Conservation (phyloP, 2,113 vertebrate species). For the Tursiops truncatus region DNA sequence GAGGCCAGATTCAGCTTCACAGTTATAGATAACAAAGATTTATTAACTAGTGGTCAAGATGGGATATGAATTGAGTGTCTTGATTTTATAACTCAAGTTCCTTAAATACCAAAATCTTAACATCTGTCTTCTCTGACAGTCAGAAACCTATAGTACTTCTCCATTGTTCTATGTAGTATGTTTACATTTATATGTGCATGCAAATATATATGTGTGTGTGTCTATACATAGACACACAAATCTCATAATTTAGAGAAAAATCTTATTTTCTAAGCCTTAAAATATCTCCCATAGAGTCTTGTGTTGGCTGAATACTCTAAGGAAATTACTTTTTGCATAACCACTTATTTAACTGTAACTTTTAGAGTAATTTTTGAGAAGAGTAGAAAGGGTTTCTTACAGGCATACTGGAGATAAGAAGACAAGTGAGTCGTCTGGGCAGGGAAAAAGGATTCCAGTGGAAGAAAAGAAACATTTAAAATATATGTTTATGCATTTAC, state of each 20-base stretch:
- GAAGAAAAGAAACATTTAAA: background rate
- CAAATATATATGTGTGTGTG: background rate
- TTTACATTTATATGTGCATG: background rate
- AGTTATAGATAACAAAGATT: background rate
- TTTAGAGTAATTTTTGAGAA: background rate
- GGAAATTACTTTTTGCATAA: background rate
- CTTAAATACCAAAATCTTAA: background rate
- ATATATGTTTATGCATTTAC: background rate
- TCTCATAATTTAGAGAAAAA: background rate
- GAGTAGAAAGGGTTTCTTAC: background rate
- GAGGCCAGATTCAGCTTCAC: background rate
- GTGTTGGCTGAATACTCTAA: background rate
- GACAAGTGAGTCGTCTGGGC: background rate
- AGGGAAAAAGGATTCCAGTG: background rate
- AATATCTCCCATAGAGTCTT: background rate
- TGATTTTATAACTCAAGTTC: background rate
- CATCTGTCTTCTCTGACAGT: background rate
- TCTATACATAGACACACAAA: background rate
- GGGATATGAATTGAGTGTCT: background rate
- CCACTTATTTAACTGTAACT: background rate
- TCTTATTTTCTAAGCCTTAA: background rate
- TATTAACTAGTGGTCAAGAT: background rate
- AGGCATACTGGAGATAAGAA: background rate
- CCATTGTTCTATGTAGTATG: background rate
- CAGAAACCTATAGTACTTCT: background rate